Evolutionary conservation across 2,113 vertebrate species (phyloP).

Genomic region (Nestor notabilis): DNA sequence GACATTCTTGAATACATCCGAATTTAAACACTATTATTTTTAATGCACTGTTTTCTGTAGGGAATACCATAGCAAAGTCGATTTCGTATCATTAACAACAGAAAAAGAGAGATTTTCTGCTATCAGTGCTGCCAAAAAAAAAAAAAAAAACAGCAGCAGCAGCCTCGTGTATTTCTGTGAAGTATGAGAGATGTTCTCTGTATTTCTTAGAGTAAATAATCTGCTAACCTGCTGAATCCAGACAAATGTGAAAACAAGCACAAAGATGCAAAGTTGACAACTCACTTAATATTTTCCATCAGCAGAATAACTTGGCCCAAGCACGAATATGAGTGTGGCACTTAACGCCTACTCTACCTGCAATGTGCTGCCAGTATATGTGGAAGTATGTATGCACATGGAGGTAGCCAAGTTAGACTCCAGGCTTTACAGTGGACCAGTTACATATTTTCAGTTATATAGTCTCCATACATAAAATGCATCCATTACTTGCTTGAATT

Average conservation of each 20-base stretch:
- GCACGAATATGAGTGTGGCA: not conserved
- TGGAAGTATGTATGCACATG: accelerated
- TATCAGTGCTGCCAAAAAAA: constrained; percentile 26
- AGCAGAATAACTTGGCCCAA: not conserved
- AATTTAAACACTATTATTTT: constrained; percentile 40
- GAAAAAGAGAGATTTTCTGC: constrained; percentile 20
- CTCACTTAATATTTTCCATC: not conserved
- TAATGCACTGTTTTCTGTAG: constrained; percentile 42
- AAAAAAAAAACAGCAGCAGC: not conserved
- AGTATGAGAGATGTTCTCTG: not conserved
- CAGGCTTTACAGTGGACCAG: not conserved
- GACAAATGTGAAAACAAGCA: not conserved
- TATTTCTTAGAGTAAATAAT: constrained; percentile 22
- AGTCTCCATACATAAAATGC: not conserved
- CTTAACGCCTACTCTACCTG: not conserved
- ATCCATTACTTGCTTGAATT: not conserved
- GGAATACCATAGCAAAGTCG: not conserved
- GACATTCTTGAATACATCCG: not conserved
- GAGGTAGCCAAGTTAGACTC: not conserved
- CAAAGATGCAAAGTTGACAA: not conserved
- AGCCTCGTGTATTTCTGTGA: constrained; percentile 17
- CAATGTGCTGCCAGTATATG: not conserved
- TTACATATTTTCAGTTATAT: not conserved
- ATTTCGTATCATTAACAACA: constrained; percentile 48
- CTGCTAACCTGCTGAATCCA: not conserved